Base-by-base conservation (phyloP, 1,140 invertebrate species). In the Mercenaria mercenaria region DNA sequence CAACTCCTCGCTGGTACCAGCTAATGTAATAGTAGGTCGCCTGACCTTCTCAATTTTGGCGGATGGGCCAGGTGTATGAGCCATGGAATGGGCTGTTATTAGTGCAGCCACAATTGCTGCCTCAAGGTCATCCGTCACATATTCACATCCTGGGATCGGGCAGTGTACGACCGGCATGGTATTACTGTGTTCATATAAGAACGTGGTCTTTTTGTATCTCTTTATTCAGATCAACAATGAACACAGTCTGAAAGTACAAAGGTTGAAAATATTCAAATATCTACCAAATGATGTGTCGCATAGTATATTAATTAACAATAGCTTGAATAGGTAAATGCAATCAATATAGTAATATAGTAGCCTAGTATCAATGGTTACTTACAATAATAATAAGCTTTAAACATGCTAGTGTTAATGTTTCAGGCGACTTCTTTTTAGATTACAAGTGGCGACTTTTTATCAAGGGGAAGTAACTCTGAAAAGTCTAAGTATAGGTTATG, bases 221-320 rank as follows among this genome's bases (percentile, higher is more conserved):
- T 72, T 72, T 41, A 72, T 34, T 72, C 23, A 23, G 67, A 72
- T n/a, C n/a, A 72, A 72, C 67, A 72, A 72, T 72, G 34, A 72
- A 72, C 67, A 64, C 61, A 23, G 23, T 64, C 61, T 64, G 61
- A 64, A 64, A 64, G 15, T 47, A 47, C 43, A 64, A 10, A 32
- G 32, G n/a, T n/a, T n/a, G n/a, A n/a, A n/a, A n/a, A n/a, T n/a
- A n/a, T n/a, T n/a, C n/a, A n/a, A n/a, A n/a, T n/a, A n/a, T n/a
- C n/a, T n/a, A n/a, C n/a, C n/a, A n/a, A n/a, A n/a, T n/a, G n/a
- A n/a, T n/a, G n/a, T n/a, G n/a, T n/a, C n/a, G n/a, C n/a, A n/a
- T n/a, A n/a, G n/a, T n/a, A n/a, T n/a, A n/a, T n/a, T n/a, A n/a
- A n/a, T n/a, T n/a, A n/a, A n/a, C n/a, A n/a, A n/a, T n/a, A n/a